Evolutionary conservation across 2,113 vertebrate genomes (phyloP).

Genomic region (Catharus fuscescens): DNA sequence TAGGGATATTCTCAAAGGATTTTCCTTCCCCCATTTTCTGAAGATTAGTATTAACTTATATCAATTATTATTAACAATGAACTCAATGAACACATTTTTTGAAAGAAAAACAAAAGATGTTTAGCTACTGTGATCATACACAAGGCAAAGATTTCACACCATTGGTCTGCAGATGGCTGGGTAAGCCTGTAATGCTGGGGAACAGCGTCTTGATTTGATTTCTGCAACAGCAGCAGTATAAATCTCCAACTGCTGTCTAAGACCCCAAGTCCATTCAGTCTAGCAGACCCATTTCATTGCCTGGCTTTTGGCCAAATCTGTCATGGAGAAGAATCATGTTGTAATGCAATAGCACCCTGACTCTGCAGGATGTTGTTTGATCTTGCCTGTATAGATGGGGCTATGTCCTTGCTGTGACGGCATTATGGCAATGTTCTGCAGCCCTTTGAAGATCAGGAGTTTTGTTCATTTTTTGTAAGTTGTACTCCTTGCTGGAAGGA

Average conservation of each 20-base stretch:
- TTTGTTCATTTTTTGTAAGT: constrained; percentile 15
- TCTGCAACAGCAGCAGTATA: constrained; percentile 22
- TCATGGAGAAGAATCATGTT: constrained; percentile 26
- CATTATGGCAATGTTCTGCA: constrained; percentile 3
- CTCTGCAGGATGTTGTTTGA: constrained; percentile 57
- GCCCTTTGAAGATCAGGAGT: background rate
- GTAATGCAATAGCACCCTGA: constrained; percentile 51
- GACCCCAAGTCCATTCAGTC: constrained; percentile 5
- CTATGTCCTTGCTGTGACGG: background rate
- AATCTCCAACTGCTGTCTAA: constrained; percentile 24
- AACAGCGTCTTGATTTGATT: background rate
- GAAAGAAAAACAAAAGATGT: background rate
- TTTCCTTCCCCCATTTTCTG: background rate
- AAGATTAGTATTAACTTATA: background rate
- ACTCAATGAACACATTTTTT: background rate
- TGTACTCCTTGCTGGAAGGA: background rate
- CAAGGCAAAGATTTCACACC: background rate
- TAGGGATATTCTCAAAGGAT: background rate
- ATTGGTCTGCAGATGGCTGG: background rate
- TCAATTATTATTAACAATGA: background rate
- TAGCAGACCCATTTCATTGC: background rate
- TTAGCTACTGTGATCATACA: background rate
- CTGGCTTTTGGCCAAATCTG: constrained; percentile 51
- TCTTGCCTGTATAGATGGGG: constrained; percentile 33
- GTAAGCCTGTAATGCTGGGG: background rate